phyloP scores from a whole-genome alignment of 2,797 vertebrate species.

The Phataginus tetradactyla region DNA sequence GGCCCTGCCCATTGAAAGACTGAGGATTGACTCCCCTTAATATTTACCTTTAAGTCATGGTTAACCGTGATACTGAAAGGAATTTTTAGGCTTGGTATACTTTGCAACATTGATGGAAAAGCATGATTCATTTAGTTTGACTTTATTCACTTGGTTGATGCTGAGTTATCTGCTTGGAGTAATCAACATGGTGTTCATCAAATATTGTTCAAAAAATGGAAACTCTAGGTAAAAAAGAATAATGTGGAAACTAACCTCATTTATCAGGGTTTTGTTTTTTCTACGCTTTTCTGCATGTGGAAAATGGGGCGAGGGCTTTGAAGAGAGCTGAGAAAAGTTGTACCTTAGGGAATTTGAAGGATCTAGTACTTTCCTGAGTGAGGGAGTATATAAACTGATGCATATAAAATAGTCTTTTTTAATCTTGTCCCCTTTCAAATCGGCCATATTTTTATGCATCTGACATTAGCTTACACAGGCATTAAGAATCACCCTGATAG shows the following conservation, averaged over 20 bases:
- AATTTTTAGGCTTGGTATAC: neutral
- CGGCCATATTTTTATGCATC: neutral
- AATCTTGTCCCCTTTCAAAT: neutral
- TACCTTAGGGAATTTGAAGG: neutral
- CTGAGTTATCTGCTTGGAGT: slow-evolving; percentile 12
- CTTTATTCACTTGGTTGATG: neutral
- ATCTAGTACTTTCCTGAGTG: neutral
- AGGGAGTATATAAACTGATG: neutral
- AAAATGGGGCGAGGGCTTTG: neutral
- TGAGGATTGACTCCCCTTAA: neutral
- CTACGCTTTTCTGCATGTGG: neutral
- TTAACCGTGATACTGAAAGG: neutral
- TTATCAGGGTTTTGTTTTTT: neutral
- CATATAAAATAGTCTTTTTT: neutral
- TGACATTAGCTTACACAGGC: neutral
- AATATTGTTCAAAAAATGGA: slow-evolving; percentile 32
- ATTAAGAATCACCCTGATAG: neutral
- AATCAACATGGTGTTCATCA: neutral
- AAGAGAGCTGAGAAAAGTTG: neutral
- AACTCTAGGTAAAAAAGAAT: neutral
- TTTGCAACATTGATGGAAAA: neutral
- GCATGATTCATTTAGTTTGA: neutral
- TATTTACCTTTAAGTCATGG: neutral
- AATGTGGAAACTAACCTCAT: neutral
- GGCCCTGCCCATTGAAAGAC: neutral